A percentile compares a stretch with the other conserved stretches of the same genome.
phyloP scores from a whole-genome alignment of 2,113 vertebrate genomes.

The Platanista minor region DNA sequence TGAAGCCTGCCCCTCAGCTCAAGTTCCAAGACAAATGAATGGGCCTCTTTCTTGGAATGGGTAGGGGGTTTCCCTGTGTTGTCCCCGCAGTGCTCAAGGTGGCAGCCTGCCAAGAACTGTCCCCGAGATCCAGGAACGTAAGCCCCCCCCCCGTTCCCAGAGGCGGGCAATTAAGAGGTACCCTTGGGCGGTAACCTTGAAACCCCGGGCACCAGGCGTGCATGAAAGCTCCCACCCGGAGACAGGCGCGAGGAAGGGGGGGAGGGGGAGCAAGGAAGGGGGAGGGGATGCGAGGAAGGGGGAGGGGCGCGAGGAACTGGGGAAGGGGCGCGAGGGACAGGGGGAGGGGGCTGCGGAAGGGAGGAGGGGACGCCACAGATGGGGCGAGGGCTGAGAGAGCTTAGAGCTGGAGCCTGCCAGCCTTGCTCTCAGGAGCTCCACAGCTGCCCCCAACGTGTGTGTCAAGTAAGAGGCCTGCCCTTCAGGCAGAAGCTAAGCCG shows the following conservation, averaged over 20 bases:
- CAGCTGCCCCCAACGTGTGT: rapidly evolving
- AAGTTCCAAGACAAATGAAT: background rate
- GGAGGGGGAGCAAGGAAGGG: background rate
- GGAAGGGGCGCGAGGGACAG: too few relatives aligned
- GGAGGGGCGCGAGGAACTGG: background rate
- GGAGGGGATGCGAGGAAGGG: background rate
- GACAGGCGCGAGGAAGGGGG: background rate
- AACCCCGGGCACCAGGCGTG: rapidly evolving
- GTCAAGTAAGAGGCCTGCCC: background rate
- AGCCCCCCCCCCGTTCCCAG: too few relatives aligned
- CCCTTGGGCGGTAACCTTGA: too few relatives aligned
- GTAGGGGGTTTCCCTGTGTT: background rate
- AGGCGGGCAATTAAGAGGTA: background rate
- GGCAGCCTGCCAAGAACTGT: background rate
- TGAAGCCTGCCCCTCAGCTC: background rate
- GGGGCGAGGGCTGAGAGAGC: background rate
- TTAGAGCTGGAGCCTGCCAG: background rate
- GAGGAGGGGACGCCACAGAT: background rate
- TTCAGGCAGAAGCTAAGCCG: background rate
- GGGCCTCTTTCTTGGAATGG: background rate
- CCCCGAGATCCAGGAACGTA: background rate
- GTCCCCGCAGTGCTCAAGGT: background rate
- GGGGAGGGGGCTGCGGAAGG: background rate
- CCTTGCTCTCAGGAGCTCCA: background rate
- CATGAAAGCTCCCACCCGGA: rapidly evolving